These are phyloP conservation scores for Cyrtonyx montezumae DNA, from an alignment of 2,113 vertebrate genomes.

Conservation along the genomic window DNA sequence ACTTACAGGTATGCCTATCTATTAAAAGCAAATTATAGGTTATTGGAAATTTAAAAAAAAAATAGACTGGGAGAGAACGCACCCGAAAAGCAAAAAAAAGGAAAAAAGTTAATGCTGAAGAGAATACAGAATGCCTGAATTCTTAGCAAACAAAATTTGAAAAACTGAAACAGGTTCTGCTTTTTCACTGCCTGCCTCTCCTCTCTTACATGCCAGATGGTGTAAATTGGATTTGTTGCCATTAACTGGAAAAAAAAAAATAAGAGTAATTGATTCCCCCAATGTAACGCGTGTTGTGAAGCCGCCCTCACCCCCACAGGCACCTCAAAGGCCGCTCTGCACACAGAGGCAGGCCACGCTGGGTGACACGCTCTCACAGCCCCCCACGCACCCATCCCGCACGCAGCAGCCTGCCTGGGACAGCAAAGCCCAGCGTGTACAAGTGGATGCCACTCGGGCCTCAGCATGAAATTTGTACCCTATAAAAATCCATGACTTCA, in stretches of 20 bases:
- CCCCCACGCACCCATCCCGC: background rate
- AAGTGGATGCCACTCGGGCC: background rate
- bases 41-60: background rate
- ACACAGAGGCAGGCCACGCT: background rate
- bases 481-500: constrained; percentile 46
- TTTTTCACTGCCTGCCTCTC: background rate
- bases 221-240: background rate
- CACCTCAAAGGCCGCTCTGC: background rate
- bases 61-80: background rate
- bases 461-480: constrained; percentile 2
- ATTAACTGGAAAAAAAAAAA: background rate
- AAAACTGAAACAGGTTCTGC: background rate
- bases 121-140: background rate
- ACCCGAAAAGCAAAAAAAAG: background rate
- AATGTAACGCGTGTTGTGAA: background rate
- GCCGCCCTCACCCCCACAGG: background rate
- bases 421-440: background rate
- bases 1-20: background rate
- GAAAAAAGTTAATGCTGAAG: background rate
- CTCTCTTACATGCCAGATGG: constrained; percentile 24
- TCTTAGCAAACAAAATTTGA: background rate
- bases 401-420: background rate
- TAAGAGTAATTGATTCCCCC: constrained; percentile 23
- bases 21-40: background rate
- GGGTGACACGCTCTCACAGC: background rate